Percentiles rank a stretch among this genome's conserved stretches.
phyloP scores from a whole-genome alignment of 1,140 invertebrate species.

The Scaptomyza montana region DNA sequence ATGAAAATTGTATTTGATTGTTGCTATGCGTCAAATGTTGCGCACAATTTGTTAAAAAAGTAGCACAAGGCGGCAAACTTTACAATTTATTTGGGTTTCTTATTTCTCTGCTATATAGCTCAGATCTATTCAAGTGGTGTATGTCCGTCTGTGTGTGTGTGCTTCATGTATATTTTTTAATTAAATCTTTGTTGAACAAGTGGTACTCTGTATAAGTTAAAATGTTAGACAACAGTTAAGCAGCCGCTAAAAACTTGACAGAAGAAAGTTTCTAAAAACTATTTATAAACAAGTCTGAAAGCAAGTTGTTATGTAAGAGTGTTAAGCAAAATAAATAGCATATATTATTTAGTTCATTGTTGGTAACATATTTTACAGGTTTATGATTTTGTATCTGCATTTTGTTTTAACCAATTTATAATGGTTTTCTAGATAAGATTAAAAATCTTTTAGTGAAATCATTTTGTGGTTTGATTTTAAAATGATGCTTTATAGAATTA shows the following conservation, averaged over 20 bases:
- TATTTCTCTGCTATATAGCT: neutral
- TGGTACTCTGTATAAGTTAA: neutral
- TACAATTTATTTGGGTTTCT: slow-evolving; percentile 30
- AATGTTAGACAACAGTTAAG: slow-evolving; percentile 1
- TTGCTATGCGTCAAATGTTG: slow-evolving; percentile 56
- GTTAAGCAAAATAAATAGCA: neutral
- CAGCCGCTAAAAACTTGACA: no score
- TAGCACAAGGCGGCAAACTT: slow-evolving; percentile 27
- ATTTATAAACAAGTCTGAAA: neutral
- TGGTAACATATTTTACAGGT: no score
- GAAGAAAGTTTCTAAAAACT: neutral
- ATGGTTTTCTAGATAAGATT: no score
- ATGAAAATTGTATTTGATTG: slow-evolving; percentile 75
- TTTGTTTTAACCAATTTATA: neutral
- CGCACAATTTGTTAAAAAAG: slow-evolving; percentile 49
- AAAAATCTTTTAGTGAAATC: no score
- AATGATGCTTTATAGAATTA: no score
- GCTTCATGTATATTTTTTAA: neutral
- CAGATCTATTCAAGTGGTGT: slow-evolving; percentile 1
- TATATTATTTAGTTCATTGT: neutral
- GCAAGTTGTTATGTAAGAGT: neutral
- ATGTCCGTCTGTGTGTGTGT: neutral
- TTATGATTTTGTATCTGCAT: neutral
- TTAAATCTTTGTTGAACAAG: slow-evolving; percentile 6
- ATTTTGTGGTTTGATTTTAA: no score